phyloP scores from a whole-genome alignment of 1,140 invertebrate genomes.

The Drosophila ercepeae region DNA sequence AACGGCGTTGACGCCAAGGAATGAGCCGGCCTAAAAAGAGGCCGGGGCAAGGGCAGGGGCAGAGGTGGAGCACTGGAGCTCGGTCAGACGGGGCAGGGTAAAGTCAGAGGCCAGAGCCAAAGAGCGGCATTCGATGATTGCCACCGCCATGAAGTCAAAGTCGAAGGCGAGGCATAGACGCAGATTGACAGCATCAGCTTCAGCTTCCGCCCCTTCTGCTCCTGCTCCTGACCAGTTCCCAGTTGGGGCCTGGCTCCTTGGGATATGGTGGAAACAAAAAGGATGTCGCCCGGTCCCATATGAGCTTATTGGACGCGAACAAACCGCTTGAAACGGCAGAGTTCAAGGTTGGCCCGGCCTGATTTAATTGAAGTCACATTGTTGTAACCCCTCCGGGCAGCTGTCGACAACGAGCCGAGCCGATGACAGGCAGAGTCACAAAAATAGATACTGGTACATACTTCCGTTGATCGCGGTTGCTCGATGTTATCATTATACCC shows the following conservation, averaged over 20 bases:
- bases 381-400: conserved; percentile 68
- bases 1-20: conserved; percentile 78
- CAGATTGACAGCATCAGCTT: conserved; percentile 71
- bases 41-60: conserved; percentile 16
- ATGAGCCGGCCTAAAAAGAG: conserved; percentile 52
- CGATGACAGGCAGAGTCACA: conserved; percentile 74
- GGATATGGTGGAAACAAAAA: conserved; percentile 14
- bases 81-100: background rate
- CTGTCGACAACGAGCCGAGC: conserved; percentile 52
- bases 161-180: conserved; percentile 53
- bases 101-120: conserved; percentile 33
- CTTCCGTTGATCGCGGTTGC: conserved; percentile 29
- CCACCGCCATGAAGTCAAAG: conserved; percentile 25
- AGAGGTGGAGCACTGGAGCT: conserved; percentile 1
- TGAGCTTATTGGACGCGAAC: conserved; percentile 71
- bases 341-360: conserved; percentile 68
- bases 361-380: conserved; percentile 77
- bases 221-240: conserved; percentile 15
- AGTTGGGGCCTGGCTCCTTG: conserved; percentile 8
- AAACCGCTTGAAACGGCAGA: conserved; percentile 64
- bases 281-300: conserved; percentile 37
- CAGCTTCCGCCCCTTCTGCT: conserved; percentile 17
- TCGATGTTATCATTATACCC: conserved; percentile 60
- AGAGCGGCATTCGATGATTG: conserved; percentile 55
- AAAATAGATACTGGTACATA: conserved; percentile 64